Evolutionary conservation across 1,140 invertebrate species (phyloP), one percentile per base, ranked within the genome.

Genomic region (Drosophila kikkawai): DNA sequence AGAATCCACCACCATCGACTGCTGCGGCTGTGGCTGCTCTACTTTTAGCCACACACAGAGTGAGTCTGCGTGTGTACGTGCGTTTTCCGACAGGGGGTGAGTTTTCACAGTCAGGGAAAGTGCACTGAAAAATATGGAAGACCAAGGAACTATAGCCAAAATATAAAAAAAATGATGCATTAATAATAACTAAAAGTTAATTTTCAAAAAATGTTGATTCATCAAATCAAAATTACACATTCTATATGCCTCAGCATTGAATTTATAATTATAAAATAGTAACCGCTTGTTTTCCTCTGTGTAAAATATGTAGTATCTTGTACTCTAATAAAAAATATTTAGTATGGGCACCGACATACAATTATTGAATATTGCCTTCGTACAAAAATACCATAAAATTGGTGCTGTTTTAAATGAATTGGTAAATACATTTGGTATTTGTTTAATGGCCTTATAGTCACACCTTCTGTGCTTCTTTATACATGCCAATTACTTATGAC

Each of bases 1-100:
- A 71, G 37, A 71, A 79, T 57, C 67, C 76, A 79, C 76, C 76
- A 79, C 76, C 76, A 79, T 58, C 44, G 32, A 13, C 19, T 15
- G 19, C 34, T 53, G 51, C 12, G 17, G 50, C 50, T 51, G 50
- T 19, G 51, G 45, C 41, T 79, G 75, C 75, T 79, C 76, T 79
- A 79, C 75, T 71, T 79, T 65, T 58, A 71, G 51, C 75, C 61
- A 50, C 34, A 75, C 34, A 53, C 55, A 68, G n/a, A 56, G 47
- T 41, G n/a, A 56, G 47, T 45, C 55, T 34, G 50, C 44, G 32
- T 32, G 53, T 64, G 42, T 42, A 39, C 32, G 56, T 26, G 65
- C 17, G 48, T 78, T 58, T 75, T 74, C 34, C 34, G 36, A 41
- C 32, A 56, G 73, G 50, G 75, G 75, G 75, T 79, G 75, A 50